Conservation (phyloP, 37 sponge, comb jelly and placozoan genomes). For the Aplysina aerophoba region DNA sequence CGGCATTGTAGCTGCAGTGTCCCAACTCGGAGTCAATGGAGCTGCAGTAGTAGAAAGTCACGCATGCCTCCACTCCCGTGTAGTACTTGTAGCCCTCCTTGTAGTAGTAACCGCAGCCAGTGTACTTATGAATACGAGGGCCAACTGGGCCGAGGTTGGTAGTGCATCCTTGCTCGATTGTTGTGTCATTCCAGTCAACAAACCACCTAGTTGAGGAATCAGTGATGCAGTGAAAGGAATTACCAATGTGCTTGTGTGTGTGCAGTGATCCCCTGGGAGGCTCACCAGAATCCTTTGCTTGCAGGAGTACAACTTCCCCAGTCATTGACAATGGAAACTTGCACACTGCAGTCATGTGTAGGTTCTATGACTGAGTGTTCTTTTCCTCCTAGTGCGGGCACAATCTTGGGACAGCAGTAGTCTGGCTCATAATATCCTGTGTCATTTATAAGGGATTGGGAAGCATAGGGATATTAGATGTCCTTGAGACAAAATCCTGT, state of each 20-base stretch:
- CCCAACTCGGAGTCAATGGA: background rate
- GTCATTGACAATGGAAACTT: background rate
- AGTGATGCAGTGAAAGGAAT: background rate
- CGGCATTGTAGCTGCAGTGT: constrained; percentile 11
- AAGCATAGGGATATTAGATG: too few relatives aligned
- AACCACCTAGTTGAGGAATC: constrained; percentile 6
- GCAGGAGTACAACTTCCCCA: background rate
- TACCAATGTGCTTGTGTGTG: too few relatives aligned
- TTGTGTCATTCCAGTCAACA: background rate
- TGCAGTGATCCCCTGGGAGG: background rate
- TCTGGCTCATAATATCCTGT: background rate
- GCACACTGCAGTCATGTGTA: background rate
- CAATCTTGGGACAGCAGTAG: constrained; percentile 18
- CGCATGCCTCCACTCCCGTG: background rate
- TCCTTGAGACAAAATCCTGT: too few relatives aligned
- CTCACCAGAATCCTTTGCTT: constrained; percentile 12
- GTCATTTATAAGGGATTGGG: too few relatives aligned
- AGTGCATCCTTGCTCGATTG: constrained; percentile 5
- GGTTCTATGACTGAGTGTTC: background rate
- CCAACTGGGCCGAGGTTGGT: background rate
- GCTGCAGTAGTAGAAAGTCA: constrained; percentile 31
- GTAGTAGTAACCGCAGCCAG: background rate
- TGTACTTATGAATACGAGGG: background rate
- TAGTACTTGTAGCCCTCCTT: background rate
- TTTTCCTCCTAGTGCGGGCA: background rate